phyloP scores from a whole-genome alignment of 2,797 vertebrate species.

The Champsocephalus gunnari region DNA sequence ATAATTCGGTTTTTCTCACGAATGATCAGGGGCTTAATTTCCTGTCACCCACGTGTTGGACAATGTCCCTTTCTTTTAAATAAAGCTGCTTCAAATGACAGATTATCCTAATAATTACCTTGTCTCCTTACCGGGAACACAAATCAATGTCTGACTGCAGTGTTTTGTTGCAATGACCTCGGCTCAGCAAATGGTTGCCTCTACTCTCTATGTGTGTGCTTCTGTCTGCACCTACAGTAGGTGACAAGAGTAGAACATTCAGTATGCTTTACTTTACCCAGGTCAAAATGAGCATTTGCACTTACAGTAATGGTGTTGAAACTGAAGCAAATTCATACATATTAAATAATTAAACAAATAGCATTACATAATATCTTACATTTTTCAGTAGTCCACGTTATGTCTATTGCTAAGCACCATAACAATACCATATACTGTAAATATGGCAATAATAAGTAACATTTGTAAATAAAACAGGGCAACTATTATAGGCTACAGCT shows the following conservation, averaged over 20 bases:
- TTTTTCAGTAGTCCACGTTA: not conserved
- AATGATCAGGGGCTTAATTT: conserved; percentile 2
- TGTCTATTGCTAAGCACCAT: not conserved
- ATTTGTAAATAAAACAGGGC: conserved; percentile 1
- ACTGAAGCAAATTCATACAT: not conserved
- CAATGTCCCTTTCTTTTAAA: conserved; percentile 33
- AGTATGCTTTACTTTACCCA: not conserved
- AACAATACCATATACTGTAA: not conserved
- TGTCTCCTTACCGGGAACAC: conserved; percentile 37
- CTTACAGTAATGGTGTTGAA: not conserved
- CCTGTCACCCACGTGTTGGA: conserved; percentile 19
- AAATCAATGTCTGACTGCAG: conserved; percentile 52
- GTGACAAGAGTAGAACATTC: not conserved
- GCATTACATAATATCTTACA: not conserved
- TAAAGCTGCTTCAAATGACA: conserved; percentile 50
- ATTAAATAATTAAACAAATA: not conserved
- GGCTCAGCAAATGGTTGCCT: conserved; percentile 38
- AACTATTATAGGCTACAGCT: not conserved
- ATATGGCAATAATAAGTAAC: too few species aligned
- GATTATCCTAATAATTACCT: conserved; percentile 49
- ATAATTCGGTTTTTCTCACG: not conserved
- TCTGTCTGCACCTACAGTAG: not conserved
- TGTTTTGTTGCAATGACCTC: conserved; percentile 30
- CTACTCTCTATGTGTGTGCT: not conserved
- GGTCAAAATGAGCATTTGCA: not conserved